Evolutionary conservation across 2,888 invertebrate genomes (phyloP).

Genomic region (Leucoma salicis): DNA sequence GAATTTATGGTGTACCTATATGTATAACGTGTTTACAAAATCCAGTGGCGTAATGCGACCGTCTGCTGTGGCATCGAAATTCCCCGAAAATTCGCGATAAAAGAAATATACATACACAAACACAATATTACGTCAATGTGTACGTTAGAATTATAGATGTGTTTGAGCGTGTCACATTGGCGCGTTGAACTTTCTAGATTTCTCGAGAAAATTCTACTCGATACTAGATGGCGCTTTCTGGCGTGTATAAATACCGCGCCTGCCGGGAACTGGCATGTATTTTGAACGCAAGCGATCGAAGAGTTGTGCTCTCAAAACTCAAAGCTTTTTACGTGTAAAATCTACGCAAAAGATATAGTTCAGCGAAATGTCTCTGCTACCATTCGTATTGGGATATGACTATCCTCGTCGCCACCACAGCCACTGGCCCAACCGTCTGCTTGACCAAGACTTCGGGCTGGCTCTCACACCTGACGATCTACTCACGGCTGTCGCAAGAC

Average conservation of each 20-base stretch:
- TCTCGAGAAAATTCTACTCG: slow-evolving; percentile 41
- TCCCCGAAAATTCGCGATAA: slow-evolving; percentile 25
- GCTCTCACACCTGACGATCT: slow-evolving; percentile 62
- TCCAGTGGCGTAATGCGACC: neutral
- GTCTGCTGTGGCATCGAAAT: neutral
- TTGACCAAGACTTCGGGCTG: slow-evolving; percentile 66
- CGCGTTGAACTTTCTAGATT: slow-evolving; percentile 1
- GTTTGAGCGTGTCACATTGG: neutral
- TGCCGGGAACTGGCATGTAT: slow-evolving; percentile 16
- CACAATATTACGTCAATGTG: neutral
- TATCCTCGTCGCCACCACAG: slow-evolving; percentile 26
- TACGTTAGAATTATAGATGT: slow-evolving; percentile 8
- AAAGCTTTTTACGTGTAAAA: neutral
- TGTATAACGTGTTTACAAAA: neutral
- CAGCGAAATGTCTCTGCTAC: slow-evolving; percentile 52
- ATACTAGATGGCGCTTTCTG: slow-evolving; percentile 49
- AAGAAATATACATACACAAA: neutral
- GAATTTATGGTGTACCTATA: too few relatives aligned
- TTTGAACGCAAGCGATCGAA: slow-evolving; percentile 35
- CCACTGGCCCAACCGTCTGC: slow-evolving; percentile 43
- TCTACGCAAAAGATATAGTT: neutral
- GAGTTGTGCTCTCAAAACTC: slow-evolving; percentile 10
- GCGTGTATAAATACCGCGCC: slow-evolving; percentile 39
- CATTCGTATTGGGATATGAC: slow-evolving; percentile 46
- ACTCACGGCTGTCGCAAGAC: slow-evolving; percentile 43